Base-by-base conservation (phyloP, 2,888 invertebrate species). In the Sinohyriopsis cumingii region DNA sequence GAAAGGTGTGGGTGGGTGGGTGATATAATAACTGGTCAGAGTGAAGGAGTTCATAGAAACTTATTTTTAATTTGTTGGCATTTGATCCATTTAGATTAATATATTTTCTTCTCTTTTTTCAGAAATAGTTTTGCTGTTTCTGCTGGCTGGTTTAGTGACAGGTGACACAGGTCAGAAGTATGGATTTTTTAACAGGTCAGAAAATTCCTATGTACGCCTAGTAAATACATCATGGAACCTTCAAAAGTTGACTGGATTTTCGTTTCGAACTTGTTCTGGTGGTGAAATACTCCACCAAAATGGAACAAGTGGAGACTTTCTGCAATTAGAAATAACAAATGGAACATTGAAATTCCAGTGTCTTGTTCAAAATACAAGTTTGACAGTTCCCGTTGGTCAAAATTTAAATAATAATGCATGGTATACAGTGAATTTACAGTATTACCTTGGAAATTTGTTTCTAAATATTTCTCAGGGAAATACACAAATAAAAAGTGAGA, bases 201-300 rank as follows among this genome's bases (percentile, higher is more conserved):
- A 73, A 33, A 75, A 74, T 67, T 81, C 81, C 25, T 69, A 71
- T 45, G 68, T 79, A 22, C 62, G 75, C 33, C 65, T 81, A 6
- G 54, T 28, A 25, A 65, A 72, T 20, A 73, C 68, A 45, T 65
- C 67, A n/a, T 76, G 79, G 72, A 64, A 72, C 55, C 72, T 79
- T n/a, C 59, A 62, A 15, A 59, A 45, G 2, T 69, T 70, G 60
- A 78, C 73, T 56, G 78, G 78, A 33, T 78, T 82, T 62, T 78
- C 80, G 59, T 82, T 80, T 69, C 69, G 75, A 64, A 80, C 82
- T 53, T 82, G 82, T 67, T 75, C 74, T 3, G 70, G 73, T 60
- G 82, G 80, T 28, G 73, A 79, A 67, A 71, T 82, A 63, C 67
- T 82, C 60, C 75, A 72, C 70, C 82, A 82, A 68, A 74, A 56